Conservation (phyloP, 2,888 invertebrate genomes). For the Fragum fragum region DNA sequence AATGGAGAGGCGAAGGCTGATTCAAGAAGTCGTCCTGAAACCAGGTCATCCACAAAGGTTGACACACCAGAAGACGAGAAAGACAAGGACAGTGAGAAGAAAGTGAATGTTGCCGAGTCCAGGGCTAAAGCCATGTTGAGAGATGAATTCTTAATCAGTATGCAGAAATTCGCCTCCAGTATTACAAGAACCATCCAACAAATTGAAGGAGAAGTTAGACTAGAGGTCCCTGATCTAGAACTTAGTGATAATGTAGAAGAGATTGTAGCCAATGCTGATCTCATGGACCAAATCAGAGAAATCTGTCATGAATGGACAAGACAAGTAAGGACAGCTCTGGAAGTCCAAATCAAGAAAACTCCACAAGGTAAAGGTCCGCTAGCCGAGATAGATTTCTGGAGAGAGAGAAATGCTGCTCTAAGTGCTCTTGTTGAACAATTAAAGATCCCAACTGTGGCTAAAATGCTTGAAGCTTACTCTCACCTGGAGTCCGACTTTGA, state of each 20-base stretch:
- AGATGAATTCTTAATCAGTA: conserved; percentile 88
- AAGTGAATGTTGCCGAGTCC: conserved; percentile 80
- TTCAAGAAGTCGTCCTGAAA: conserved; percentile 65
- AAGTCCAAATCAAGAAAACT: conserved; percentile 82
- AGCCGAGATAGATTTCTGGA: conserved; percentile 95
- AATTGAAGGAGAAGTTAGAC: conserved; percentile 91
- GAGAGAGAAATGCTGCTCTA: conserved; percentile 92
- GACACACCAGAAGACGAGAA: conserved; percentile 59
- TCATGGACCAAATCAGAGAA: conserved; percentile 88
- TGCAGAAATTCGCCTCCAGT: conserved; percentile 88
- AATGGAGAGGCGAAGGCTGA: conserved; percentile 68
- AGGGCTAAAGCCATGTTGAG: conserved; percentile 86
- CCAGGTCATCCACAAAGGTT: conserved; percentile 70
- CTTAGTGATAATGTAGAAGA: conserved; percentile 86
- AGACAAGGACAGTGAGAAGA: conserved; percentile 63
- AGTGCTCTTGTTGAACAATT: conserved; percentile 94
- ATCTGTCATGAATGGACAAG: conserved; percentile 89
- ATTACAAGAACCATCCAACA: conserved; percentile 91
- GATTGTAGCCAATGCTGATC: conserved; percentile 80
- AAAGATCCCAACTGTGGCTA: conserved; percentile 91
- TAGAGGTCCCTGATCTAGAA: conserved; percentile 82
- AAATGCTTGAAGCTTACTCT: conserved; percentile 89
- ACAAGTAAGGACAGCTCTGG: conserved; percentile 83
- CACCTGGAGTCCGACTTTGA: conserved; percentile 89
- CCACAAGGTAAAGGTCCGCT: conserved; percentile 92